These are phyloP conservation scores for Larimichthys crocea DNA, from an alignment of 2,113 vertebrate species.

Conservation along the genomic window DNA sequence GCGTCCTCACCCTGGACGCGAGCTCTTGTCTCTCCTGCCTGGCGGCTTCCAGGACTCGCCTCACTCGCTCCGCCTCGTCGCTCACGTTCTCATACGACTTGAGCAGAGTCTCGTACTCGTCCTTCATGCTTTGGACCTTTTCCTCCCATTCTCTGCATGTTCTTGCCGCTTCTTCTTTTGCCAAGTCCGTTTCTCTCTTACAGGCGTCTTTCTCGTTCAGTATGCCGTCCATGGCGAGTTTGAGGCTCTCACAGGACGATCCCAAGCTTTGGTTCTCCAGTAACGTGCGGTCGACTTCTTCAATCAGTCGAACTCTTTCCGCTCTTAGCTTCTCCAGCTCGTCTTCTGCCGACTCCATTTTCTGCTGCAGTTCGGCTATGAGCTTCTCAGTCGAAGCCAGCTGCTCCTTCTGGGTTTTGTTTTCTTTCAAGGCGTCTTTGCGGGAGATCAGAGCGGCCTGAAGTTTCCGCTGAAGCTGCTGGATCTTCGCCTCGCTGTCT, in stretches of 20 bases:
- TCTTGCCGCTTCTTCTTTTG: slow-evolving; percentile 80
- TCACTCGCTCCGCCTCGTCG: slow-evolving; percentile 91
- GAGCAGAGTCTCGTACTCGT: slow-evolving; percentile 94
- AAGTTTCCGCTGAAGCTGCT: slow-evolving; percentile 93
- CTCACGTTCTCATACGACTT: slow-evolving; percentile 97
- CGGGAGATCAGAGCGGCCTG: slow-evolving; percentile 96
- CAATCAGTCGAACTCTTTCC: slow-evolving; percentile 87
- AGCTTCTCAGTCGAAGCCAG: slow-evolving; percentile 78
- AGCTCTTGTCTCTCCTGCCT: slow-evolving; percentile 93
- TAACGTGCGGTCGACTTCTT: slow-evolving; percentile 87
- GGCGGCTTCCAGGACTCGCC: slow-evolving; percentile 88
- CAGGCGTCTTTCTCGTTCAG: slow-evolving; percentile 87
- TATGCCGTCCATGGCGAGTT: slow-evolving; percentile 86
- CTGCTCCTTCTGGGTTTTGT: slow-evolving; percentile 88
- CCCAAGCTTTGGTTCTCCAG: slow-evolving; percentile 90
- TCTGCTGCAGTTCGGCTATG: slow-evolving; percentile 79
- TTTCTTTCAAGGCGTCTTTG: slow-evolving; percentile 93
- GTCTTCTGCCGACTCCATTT: slow-evolving; percentile 79
- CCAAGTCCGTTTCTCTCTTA: slow-evolving; percentile 83
- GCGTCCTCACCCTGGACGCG: slow-evolving; percentile 80
- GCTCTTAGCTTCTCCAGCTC: slow-evolving; percentile 85
- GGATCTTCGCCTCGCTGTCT: slow-evolving; percentile 83
- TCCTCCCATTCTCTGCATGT: slow-evolving; percentile 86
- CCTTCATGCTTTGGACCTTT: slow-evolving; percentile 89
- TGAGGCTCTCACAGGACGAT: slow-evolving; percentile 91